Percentiles rank a stretch among this genome's conserved stretches.
Evolutionary conservation across 2,797 vertebrate species (phyloP).

Genomic region (Telmatherina bonti): DNA sequence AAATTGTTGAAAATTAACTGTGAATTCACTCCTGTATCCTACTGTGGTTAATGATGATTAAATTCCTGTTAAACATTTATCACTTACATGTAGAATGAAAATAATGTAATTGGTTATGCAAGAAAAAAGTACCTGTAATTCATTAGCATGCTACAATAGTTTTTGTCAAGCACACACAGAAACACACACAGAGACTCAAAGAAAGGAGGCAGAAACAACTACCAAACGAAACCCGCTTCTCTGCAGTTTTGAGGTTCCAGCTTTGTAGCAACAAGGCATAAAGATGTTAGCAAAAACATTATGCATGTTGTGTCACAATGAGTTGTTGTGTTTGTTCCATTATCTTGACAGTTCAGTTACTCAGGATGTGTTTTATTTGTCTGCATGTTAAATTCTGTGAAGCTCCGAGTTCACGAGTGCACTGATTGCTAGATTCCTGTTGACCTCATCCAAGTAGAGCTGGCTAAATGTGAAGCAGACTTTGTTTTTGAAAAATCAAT

Average conservation of each 20-base stretch:
- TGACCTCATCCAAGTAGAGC: neutral
- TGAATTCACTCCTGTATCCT: neutral
- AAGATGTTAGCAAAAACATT: neutral
- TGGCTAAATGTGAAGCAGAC: neutral
- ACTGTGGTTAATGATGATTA: neutral
- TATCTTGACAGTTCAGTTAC: neutral
- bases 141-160: neutral
- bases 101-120: neutral
- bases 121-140: neutral
- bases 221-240: neutral
- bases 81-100: neutral
- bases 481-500: no score
- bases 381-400: conserved; percentile 3
- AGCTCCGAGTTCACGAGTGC: neutral
- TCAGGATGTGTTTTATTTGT: neutral
- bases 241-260: neutral
- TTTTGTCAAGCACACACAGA: neutral
- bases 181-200: neutral
- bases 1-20: neutral
- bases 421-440: neutral
- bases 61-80: neutral
- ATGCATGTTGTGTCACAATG: neutral
- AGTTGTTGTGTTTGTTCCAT: neutral
- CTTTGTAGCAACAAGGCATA: neutral
- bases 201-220: neutral